These are phyloP conservation scores for Cataglyphis livida DNA, from an alignment of 2,888 invertebrate genomes.

Conservation along the genomic window DNA sequence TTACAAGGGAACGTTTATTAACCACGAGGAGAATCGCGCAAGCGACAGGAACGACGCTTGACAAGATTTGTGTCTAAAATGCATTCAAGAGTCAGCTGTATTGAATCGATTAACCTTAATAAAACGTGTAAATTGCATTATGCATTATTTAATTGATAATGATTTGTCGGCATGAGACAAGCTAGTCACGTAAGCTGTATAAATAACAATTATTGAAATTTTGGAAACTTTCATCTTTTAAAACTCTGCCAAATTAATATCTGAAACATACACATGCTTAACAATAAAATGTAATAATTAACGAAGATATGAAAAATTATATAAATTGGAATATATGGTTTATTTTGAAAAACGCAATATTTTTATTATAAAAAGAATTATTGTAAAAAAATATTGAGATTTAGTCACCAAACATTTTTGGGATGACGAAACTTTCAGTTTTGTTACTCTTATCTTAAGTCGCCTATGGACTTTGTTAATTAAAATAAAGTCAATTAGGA, in stretches of 20 bases:
- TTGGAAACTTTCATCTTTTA: not conserved
- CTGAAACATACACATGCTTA: not conserved
- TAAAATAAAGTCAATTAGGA: constrained; percentile 53
- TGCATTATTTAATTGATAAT: not conserved
- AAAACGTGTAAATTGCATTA: not conserved
- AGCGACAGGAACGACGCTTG: constrained; percentile 14
- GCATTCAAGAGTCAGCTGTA: not conserved
- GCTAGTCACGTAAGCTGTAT: not conserved
- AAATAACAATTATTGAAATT: not conserved
- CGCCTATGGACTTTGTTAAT: constrained; percentile 48
- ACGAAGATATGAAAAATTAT: not conserved
- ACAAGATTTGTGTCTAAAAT: not conserved
- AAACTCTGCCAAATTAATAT: not conserved
- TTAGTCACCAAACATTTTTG: not conserved
- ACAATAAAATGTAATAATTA: not conserved
- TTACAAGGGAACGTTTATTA: constrained; percentile 73
- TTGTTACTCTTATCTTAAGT: constrained; percentile 11
- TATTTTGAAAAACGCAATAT: not conserved
- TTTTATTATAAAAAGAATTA: not conserved
- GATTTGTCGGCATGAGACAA: not conserved
- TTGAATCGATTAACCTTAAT: constrained; percentile 1
- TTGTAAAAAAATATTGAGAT: not conserved
- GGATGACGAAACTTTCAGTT: constrained; percentile 17
- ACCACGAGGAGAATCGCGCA: constrained; percentile 39
- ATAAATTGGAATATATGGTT: not conserved